phyloP scores from a whole-genome alignment of 2,888 invertebrate species.

The Lycocerus yunnanus region DNA sequence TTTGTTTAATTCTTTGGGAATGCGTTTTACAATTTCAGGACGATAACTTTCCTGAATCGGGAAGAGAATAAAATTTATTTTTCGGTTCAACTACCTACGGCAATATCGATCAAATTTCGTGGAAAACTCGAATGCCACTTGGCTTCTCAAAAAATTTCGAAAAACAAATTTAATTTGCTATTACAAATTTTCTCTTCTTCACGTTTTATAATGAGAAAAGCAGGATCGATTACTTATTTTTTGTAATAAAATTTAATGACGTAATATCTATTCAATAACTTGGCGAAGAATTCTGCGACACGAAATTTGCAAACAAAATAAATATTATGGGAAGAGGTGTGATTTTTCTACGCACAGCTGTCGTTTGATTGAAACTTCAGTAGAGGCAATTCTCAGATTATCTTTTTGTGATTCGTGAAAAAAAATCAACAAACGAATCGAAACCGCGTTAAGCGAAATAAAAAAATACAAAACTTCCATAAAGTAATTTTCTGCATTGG shows the following conservation, averaged over 20 bases:
- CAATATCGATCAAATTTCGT: background rate
- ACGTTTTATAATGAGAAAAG: background rate
- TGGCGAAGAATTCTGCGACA: conserved; percentile 1
- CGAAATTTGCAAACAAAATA: conserved; percentile 7
- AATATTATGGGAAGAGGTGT: conserved; percentile 13
- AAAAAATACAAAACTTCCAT: conserved; percentile 18
- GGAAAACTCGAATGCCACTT: too few species aligned
- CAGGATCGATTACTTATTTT: background rate
- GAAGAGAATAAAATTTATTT: background rate
- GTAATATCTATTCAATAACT: conserved; percentile 4
- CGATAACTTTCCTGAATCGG: background rate
- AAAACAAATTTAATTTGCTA: background rate
- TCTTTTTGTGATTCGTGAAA: conserved; percentile 13
- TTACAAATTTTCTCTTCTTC: background rate
- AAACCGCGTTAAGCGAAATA: conserved; percentile 18
- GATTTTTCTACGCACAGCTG: conserved; percentile 14
- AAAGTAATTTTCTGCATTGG: background rate
- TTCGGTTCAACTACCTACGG: background rate
- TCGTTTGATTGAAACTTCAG: conserved; percentile 23
- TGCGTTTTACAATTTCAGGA: background rate
- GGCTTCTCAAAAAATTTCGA: background rate
- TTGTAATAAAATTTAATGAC: background rate
- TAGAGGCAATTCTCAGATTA: conserved; percentile 21
- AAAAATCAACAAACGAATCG: conserved; percentile 17
- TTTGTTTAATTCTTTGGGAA: background rate